phyloP scores from a whole-genome alignment of 2,113 vertebrate species.

The Cichladusa arquata region DNA sequence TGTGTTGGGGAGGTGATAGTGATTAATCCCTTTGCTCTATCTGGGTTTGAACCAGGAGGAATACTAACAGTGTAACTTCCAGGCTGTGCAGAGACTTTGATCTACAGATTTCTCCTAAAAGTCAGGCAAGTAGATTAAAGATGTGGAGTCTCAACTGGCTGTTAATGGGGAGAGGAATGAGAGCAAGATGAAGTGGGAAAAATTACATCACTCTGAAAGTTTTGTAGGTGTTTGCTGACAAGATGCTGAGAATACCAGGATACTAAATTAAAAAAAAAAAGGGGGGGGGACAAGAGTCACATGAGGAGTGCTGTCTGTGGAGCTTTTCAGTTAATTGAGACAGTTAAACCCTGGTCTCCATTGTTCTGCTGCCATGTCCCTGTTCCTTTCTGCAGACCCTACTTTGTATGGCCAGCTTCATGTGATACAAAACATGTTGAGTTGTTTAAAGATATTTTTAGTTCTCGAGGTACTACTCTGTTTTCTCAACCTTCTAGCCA shows the following conservation, averaged over 20 bases:
- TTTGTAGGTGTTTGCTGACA: background rate
- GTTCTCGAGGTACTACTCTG: background rate
- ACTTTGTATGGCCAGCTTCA: background rate
- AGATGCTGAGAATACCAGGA: background rate
- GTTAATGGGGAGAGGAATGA: background rate
- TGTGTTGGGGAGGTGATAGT: background rate
- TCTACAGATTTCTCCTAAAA: background rate
- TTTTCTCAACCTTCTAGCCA: background rate
- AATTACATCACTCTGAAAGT: background rate
- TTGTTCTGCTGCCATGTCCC: background rate
- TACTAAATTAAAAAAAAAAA: background rate
- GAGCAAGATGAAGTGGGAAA: background rate
- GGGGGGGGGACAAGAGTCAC: no score
- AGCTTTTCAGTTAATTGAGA: background rate
- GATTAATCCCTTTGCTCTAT: background rate
- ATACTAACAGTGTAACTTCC: background rate
- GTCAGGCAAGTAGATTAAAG: background rate
- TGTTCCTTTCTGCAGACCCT: background rate
- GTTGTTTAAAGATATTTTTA: background rate
- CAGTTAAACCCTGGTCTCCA: background rate
- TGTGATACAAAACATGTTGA: background rate
- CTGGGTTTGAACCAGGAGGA: background rate
- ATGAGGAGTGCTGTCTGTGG: background rate
- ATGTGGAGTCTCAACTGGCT: background rate
- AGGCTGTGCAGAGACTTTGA: conserved; percentile 1